Percentiles rank a stretch among this genome's conserved stretches.
Conservation (phyloP, 2,797 vertebrate species). For the Pantherophis alleghaniensis region DNA sequence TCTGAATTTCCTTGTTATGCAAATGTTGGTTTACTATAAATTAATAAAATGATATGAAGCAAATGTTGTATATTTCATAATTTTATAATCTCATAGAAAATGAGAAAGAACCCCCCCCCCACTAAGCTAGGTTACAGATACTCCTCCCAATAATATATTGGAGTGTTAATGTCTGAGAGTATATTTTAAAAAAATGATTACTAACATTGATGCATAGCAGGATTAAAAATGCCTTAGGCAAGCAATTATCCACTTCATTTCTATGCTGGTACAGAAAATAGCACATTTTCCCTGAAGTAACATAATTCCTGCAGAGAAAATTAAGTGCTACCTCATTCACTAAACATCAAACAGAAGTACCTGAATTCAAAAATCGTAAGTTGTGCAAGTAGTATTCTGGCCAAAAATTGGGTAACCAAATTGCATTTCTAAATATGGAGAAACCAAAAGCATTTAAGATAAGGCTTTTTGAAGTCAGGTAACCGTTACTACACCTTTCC, state of each 20-base stretch:
- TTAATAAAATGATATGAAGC: background rate
- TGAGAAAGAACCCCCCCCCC: background rate
- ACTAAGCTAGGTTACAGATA: background rate
- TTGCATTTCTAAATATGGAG: slow-evolving; percentile 39
- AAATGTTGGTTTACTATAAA: slow-evolving; percentile 9
- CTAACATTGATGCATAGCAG: background rate
- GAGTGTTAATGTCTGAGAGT: background rate
- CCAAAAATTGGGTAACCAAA: slow-evolving; percentile 48
- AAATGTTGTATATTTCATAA: background rate
- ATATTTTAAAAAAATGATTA: slow-evolving; percentile 25
- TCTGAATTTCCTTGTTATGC: slow-evolving; percentile 21
- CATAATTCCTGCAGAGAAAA: slow-evolving; percentile 36
- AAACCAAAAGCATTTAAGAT: slow-evolving; percentile 4
- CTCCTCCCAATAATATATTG: background rate
- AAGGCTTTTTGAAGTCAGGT: background rate
- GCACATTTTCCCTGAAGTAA: slow-evolving; percentile 25
- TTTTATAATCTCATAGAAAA: background rate
- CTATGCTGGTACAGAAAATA: slow-evolving; percentile 11
- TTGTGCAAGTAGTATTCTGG: slow-evolving; percentile 36
- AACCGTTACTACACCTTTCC: background rate
- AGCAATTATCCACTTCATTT: slow-evolving; percentile 24
- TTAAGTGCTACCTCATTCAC: slow-evolving; percentile 9
- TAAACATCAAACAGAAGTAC: slow-evolving; percentile 30
- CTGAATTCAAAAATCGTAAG: slow-evolving; percentile 39
- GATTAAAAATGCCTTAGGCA: slow-evolving; percentile 4